Evolutionary conservation across 2,113 vertebrate species (phyloP), one percentile per base, ranked within the genome.

Genomic region (Rhagologus leucostigma): DNA sequence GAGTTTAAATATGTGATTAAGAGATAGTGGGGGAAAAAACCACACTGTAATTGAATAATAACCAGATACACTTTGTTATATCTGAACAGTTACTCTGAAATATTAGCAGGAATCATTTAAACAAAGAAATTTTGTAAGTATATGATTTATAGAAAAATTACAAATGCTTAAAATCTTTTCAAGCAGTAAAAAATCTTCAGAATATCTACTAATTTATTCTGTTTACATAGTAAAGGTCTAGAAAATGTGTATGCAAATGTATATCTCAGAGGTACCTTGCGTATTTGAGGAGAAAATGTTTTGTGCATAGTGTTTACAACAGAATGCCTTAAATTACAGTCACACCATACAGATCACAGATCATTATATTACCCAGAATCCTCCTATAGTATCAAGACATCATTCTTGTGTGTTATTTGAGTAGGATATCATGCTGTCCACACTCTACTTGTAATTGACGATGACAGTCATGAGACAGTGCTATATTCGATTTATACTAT

Each of bases 11-110:
- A 33, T 11, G 24, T 52, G 50, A 39, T 65, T 82, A 46, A 57
- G 27, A 35, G 3, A 42, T 9, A 55, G 2, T 7, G 6, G 10
- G 20, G 13, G 11, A 1, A 3, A 46, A 46, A n/a, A n/a, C n/a
- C n/a, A n/a, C 18, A 24, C 15, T 52, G 1, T 46, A 64, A 60
- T 7, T 57, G 9, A 84, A 73, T 64, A 77, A 52, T 65, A 55
- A 22, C 27, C 8, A 60, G 15, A 8, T 50, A 49, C 1, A 2
- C 1, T 44, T 55, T 75, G 3, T 49, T 52, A 14, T 32, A 30
- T 16, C 13, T 84, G 22, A 71, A 44, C 7, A 23, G 11, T 35
- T 77, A 62, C 22, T 75, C 12, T 74, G 50, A 86, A 85, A 21
- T 37, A 82, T 37, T 69, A 75, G 2, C 29, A 77, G 50, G 7